These are phyloP conservation scores for Nothoprocta pentlandii DNA, from an alignment of 2,113 vertebrate genomes.

Conservation along the genomic window DNA sequence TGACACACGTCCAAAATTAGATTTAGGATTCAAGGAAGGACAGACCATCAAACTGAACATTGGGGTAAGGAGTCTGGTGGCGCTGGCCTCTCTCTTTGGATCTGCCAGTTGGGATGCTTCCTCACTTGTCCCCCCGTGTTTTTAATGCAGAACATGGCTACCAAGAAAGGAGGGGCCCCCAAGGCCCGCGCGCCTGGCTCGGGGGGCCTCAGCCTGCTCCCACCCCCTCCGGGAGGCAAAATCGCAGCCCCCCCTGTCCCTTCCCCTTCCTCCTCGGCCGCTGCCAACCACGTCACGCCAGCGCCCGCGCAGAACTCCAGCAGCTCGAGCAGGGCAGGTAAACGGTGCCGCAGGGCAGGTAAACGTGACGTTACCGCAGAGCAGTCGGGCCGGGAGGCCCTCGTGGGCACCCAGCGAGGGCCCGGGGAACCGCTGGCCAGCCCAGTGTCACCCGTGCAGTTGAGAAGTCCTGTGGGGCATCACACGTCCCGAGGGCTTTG, in stretches of 20 bases:
- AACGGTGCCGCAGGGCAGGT: conserved; percentile 75
- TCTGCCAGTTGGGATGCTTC: not conserved
- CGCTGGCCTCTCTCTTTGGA: not conserved
- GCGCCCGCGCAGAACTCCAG: conserved; percentile 78
- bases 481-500: not conserved
- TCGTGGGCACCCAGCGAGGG: not conserved
- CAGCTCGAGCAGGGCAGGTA: conserved; percentile 80
- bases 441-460: not conserved
- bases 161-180: conserved; percentile 84
- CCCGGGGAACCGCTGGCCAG: fast-evolving
- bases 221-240: conserved; percentile 92
- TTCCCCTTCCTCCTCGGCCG: conserved; percentile 80
- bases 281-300: conserved; percentile 82
- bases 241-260: conserved; percentile 80
- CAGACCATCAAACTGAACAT: conserved; percentile 98
- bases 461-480: not conserved
- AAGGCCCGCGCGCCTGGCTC: conserved; percentile 84
- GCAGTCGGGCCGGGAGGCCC: not conserved
- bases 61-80: conserved; percentile 82
- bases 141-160: conserved; percentile 81
- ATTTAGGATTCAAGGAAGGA: conserved; percentile 97
- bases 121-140: not conserved
- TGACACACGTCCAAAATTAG: conserved; percentile 90
- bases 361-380: not conserved
- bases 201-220: conserved; percentile 88